These are phyloP conservation scores for Papilio machaon DNA, from an alignment of 1,140 invertebrate genomes.

Conservation along the genomic window DNA sequence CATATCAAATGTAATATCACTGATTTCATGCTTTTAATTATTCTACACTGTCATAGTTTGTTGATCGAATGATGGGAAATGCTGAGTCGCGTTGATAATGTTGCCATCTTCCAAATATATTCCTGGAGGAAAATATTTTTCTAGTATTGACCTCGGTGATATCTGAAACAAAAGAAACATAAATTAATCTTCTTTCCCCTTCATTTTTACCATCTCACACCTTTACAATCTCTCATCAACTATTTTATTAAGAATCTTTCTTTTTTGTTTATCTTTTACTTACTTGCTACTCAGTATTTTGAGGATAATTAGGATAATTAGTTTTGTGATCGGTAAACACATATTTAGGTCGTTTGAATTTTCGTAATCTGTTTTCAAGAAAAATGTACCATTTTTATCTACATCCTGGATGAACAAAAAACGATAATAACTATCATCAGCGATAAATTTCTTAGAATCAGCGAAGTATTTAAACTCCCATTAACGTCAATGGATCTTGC, in stretches of 20 bases:
- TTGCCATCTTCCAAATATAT: background rate
- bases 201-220: background rate
- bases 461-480: slow-evolving; percentile 11
- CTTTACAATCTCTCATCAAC: background rate
- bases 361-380: slow-evolving; percentile 17
- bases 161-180: slow-evolving; percentile 54
- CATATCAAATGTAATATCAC: background rate
- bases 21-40: background rate
- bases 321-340: slow-evolving; percentile 7
- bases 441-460: background rate
- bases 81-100: background rate
- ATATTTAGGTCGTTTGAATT: background rate
- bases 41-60: background rate
- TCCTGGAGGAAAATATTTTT: slow-evolving; percentile 45
- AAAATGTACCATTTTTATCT: slow-evolving; percentile 1
- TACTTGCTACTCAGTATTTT: background rate
- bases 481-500: background rate
- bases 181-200: background rate
- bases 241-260: background rate
- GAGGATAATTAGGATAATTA: background rate
- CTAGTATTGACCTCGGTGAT: slow-evolving; percentile 55
- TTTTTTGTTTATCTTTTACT: background rate
- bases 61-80: slow-evolving; percentile 53
- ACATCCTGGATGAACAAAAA: background rate
- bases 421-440: background rate